Conservation (phyloP, 2,888 invertebrate genomes). For the Neoitamus cyanurus region DNA sequence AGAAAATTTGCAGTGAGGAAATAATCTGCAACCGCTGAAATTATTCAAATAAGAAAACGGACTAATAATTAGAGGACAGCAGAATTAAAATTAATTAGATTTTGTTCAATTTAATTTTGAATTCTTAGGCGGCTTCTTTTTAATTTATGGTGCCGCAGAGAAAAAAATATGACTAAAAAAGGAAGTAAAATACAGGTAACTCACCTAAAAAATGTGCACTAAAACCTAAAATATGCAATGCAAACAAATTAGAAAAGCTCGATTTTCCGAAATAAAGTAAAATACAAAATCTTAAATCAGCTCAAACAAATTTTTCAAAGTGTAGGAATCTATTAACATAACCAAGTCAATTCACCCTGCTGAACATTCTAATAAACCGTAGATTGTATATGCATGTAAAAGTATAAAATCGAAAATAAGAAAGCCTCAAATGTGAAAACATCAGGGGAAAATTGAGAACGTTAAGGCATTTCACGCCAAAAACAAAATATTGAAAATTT, state of each 20-base stretch:
- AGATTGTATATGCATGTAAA: too few species aligned
- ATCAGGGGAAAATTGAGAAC: too few species aligned
- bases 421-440: too few species aligned
- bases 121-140: background rate
- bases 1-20: background rate
- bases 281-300: background rate
- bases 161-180: background rate
- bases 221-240: background rate
- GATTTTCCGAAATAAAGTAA: background rate
- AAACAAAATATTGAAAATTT: too few species aligned
- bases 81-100: background rate
- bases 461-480: too few species aligned
- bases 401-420: too few species aligned
- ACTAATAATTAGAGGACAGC: background rate
- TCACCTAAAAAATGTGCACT: background rate
- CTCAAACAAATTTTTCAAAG: background rate
- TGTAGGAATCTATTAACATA: too few species aligned
- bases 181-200: background rate
- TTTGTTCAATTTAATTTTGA: background rate
- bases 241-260: background rate
- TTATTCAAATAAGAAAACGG: background rate
- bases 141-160: background rate
- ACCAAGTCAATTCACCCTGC: too few species aligned
- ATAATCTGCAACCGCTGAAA: constrained; percentile 22
- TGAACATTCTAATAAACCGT: too few species aligned